Evolutionary conservation across 1,140 invertebrate species (phyloP), one percentile per base, ranked within the genome.

Genomic region (Teleopsis dalmanni): DNA sequence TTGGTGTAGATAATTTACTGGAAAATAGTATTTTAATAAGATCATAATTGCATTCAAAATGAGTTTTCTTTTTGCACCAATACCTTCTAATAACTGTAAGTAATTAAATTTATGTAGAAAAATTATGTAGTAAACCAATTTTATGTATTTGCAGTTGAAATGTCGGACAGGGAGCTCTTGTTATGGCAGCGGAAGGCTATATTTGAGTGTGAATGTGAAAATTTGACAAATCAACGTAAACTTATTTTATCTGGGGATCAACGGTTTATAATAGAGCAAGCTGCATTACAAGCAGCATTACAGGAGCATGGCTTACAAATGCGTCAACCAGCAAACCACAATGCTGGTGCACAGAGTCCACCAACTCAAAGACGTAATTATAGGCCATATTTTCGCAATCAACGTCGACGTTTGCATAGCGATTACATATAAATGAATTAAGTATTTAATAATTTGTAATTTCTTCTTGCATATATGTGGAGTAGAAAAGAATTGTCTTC

Each of bases 121-220:
- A 19, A 31, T 29, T 29, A 31, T 31, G 22, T 31, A 8, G 29
- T 18, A 21, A 23, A 35, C 6, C 36, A 14, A 11, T 25, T 42
- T 42, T 14, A 27, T 2, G 4, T 29, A 37, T 48, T 33, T 36
- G 5, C 40, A 52, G 50, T 47, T 37, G 29, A 52, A 47, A 52
- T 52, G 50, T 47, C 46, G 14, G 40, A 41, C 18, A 40, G 43
- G 18, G 41, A 52, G 16, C 33, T 52, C 14, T 23, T 47, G 14
- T 38, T 52, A n/a, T 52, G 50, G 50, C 50, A 52, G 25, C 45
- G 46, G 13, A 52, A 48, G 26, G 50, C 50, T n/a, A 44, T 52
- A 36, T 52, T 52, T 35, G 50, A 52, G 10, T 47, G 50, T 19
- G 50, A 52, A 42, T 52, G 50, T 34, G 50, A 52, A 33, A 52